phyloP scores from a whole-genome alignment of 2,797 vertebrate species.

The Pelochelys cantorii region DNA sequence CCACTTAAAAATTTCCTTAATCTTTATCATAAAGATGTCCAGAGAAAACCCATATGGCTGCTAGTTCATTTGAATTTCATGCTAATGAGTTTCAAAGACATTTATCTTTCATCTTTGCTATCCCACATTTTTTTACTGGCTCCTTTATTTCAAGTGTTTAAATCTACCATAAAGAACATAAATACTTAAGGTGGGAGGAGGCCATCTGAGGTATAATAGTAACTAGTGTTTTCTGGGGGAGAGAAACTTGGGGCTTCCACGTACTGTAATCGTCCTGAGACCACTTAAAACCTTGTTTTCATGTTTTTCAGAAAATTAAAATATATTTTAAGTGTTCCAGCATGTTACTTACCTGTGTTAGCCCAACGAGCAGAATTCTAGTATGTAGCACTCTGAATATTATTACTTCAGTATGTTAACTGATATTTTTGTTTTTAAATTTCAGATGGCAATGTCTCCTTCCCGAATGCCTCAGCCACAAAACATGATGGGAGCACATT shows the following conservation, averaged over 20 bases:
- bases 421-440: conserved; percentile 34
- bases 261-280: not conserved
- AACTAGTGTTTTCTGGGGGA: not conserved
- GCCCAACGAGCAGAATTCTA: not conserved
- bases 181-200: not conserved
- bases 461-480: conserved; percentile 95
- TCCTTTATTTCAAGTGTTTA: not conserved
- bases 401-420: not conserved
- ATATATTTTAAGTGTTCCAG: not conserved
- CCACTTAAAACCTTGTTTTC: not conserved
- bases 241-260: not conserved
- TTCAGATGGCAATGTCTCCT: conserved; percentile 95
- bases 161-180: not conserved
- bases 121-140: not conserved
- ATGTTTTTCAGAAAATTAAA: conserved; percentile 14
- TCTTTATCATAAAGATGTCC: not conserved
- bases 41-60: not conserved
- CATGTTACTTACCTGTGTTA: not conserved
- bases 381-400: not conserved
- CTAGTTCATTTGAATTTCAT: not conserved
- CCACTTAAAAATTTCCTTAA: not conserved
- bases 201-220: not conserved
- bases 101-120: rapidly evolving
- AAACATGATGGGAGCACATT: conserved; percentile 90
- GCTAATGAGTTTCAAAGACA: not conserved